phyloP scores from a whole-genome alignment of 1,140 invertebrate genomes.

The Brachionus angularis region DNA sequence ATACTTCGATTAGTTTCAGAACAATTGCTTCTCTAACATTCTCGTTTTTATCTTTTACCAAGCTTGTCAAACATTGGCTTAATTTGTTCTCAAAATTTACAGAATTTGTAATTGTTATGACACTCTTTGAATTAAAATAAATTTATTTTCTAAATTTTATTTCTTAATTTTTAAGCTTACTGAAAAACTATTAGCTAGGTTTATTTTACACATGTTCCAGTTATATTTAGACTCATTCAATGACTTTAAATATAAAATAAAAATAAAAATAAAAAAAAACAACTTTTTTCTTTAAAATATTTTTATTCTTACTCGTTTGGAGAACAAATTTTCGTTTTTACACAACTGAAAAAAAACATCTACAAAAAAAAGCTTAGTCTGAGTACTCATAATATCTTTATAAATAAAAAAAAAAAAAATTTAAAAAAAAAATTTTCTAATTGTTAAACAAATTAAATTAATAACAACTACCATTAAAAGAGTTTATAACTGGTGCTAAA shows the following conservation, averaged over 20 bases:
- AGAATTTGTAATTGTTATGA: conserved; percentile 16
- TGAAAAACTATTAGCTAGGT: conserved; percentile 4
- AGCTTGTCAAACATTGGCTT: conserved; percentile 25
- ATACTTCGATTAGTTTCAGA: not conserved
- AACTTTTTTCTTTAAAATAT: no score
- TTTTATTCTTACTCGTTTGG: conserved; percentile 18
- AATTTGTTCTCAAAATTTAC: conserved; percentile 33
- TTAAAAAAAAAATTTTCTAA: not conserved
- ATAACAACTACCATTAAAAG: not conserved
- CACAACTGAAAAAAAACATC: conserved; percentile 36
- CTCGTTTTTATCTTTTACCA: conserved; percentile 21
- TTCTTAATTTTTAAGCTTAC: not conserved
- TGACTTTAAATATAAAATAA: conserved; percentile 7
- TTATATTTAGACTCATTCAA: conserved; percentile 33
- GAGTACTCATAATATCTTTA: conserved; percentile 25
- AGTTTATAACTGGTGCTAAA: not conserved
- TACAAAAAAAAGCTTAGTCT: conserved; percentile 21
- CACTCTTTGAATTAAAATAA: not conserved
- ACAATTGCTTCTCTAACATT: conserved; percentile 13
- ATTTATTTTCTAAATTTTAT: no score
- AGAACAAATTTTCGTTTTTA: conserved; percentile 31
- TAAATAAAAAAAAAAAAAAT: no score
- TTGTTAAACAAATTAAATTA: not conserved
- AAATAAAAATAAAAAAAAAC: not conserved
- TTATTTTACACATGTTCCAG: conserved; percentile 39